Evolutionary conservation across 37 sponge, comb jelly and placozoan species (phyloP).

Genomic region (Oscarella lobularis): DNA sequence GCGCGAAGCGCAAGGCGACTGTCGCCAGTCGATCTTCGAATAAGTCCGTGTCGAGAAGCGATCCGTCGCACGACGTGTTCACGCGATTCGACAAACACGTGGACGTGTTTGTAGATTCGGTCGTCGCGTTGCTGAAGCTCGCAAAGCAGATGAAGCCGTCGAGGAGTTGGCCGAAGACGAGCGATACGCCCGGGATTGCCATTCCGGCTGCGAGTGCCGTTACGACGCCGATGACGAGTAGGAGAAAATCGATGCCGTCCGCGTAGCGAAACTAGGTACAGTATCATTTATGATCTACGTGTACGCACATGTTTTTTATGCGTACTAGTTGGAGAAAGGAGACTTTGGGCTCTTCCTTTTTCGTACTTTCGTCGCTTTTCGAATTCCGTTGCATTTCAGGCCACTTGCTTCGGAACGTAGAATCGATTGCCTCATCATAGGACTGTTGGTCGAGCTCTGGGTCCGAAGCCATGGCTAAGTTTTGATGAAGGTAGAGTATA

Average conservation of each 20-base stretch:
- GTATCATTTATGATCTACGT: not conserved
- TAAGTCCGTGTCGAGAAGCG: not conserved
- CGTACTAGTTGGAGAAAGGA: no score
- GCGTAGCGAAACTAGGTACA: constrained; percentile 58
- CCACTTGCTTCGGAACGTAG: no score
- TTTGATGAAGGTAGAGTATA: no score
- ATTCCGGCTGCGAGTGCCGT: constrained; percentile 34
- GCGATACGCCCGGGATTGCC: constrained; percentile 43
- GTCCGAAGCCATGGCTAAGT: no score
- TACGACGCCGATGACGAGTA: constrained; percentile 43
- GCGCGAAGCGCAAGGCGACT: not conserved
- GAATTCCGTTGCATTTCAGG: no score
- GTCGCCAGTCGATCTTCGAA: not conserved
- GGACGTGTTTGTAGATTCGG: not conserved
- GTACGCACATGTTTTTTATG: no score
- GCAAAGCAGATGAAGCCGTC: constrained; percentile 37
- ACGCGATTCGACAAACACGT: not conserved
- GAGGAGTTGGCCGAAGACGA: constrained; percentile 63
- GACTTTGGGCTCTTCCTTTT: no score
- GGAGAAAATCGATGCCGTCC: constrained; percentile 28
- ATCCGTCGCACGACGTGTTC: not conserved
- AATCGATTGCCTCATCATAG: no score
- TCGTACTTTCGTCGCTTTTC: no score
- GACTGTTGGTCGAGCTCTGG: no score
- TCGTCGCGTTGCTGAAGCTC: not conserved